Evolutionary conservation across 2,797 vertebrate genomes (phyloP), one percentile per base, ranked within the genome.

Genomic region (Gobionotothen gibberifrons): DNA sequence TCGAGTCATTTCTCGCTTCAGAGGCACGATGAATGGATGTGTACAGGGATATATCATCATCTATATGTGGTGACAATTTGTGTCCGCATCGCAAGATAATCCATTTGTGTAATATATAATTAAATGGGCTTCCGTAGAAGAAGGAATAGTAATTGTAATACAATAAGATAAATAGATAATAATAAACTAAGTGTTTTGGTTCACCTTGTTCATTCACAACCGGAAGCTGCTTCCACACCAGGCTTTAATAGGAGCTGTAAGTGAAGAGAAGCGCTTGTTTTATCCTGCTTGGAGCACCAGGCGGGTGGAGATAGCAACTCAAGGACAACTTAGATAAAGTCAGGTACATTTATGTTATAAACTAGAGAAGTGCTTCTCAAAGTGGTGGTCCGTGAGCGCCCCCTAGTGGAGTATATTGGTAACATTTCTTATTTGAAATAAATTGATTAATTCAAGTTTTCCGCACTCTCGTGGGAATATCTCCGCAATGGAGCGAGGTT

Each of bases 11-110:
- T 75, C 54, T 74, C 16, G 85, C 79, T 86, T 84, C 81, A 85
- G 87, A 92, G 90, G 86, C 90, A 86, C 85, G 47, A 77, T 76
- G 80, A 87, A 82, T 53, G 62, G 44, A 69, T 3, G 61, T 80
- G 63, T 58, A 48, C 84, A 81, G 73, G 82, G 88, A 88, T 79
- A 74, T 72, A 72, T 59, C 36, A 3, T 52, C 48, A 7, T 63
- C 53, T 60, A 61, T 22, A 78, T 55, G 68, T 69, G 21, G 44
- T 53, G 74, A 59, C 29, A 40, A 15, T 19, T 58, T 57, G 60
- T 67, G 53, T 72, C 40, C 69, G 68, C 72, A 39, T 74, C 2
- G 62, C 56, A 66, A 46, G 47, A 57, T 70, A 1, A 46, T 46
- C 52, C 6, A 22, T 29, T 46, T 17, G 7, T 15, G 70, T 21